A percentile compares a stretch with the other conserved stretches of the same genome.
These are phyloP conservation scores for Lumbricus terrestris DNA, from an alignment of 2,888 invertebrate genomes.

Conservation along the genomic window DNA sequence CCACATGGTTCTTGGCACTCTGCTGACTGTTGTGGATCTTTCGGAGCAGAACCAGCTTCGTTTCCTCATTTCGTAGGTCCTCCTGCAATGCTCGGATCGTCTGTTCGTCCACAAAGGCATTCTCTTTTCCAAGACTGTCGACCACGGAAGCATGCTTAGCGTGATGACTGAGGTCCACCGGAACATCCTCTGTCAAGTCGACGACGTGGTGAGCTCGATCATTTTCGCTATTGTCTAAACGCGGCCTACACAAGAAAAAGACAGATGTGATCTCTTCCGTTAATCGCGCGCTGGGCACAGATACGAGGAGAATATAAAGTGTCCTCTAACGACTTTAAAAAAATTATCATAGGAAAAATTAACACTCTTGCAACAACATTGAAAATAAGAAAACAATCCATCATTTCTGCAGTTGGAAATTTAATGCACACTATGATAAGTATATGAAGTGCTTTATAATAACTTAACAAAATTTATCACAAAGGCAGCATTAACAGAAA, in stretches of 20 bases:
- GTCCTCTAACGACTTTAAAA: not conserved
- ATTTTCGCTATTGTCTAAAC: not conserved
- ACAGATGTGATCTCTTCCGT: not conserved
- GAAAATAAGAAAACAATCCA: not conserved
- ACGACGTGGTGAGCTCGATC: not conserved
- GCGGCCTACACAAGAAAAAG: not conserved
- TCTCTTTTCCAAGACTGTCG: not conserved
- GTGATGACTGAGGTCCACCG: slow-evolving; percentile 17
- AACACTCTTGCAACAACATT: no score
- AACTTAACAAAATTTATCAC: not conserved
- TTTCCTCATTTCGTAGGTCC: slow-evolving; percentile 91
- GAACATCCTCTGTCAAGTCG: slow-evolving; percentile 6
- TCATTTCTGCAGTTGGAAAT: not conserved
- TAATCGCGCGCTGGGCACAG: not conserved
- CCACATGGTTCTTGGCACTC: slow-evolving; percentile 5
- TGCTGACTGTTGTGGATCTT: slow-evolving; percentile 85
- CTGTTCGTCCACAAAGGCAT: slow-evolving; percentile 21
- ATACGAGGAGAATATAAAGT: not conserved
- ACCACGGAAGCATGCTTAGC: not conserved
- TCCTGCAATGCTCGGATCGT: slow-evolving; percentile 67
- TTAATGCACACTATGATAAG: no score
- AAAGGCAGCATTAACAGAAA: no score
- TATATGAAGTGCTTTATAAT: not conserved
- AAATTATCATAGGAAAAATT: not conserved
- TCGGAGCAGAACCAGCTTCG: slow-evolving; percentile 88